phyloP scores from a whole-genome alignment of 53 echinoderm and acorn worm species.

The Astropecten irregularis region DNA sequence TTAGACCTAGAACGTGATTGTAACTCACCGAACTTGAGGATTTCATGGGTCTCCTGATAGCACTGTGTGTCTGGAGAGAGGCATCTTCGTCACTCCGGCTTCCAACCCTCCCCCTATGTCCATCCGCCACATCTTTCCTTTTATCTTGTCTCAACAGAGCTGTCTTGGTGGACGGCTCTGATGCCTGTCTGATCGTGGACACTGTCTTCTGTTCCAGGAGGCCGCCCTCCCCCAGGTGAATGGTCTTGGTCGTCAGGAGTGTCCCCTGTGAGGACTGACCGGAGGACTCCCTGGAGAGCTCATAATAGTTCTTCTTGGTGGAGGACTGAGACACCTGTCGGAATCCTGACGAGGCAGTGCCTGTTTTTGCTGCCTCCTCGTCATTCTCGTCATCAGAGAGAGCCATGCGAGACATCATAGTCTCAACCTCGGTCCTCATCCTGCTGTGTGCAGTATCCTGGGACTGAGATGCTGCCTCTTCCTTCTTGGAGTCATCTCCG shows the following conservation, averaged over 20 bases:
- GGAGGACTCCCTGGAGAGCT: constrained; percentile 28
- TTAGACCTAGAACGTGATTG: too few species aligned
- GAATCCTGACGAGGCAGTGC: not conserved
- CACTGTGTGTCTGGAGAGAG: constrained; percentile 32
- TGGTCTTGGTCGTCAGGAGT: constrained; percentile 61
- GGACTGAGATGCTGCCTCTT: not conserved
- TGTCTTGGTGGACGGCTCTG: constrained; percentile 4
- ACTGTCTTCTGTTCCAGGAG: constrained; percentile 46
- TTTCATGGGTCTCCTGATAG: constrained; percentile 48
- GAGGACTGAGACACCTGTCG: constrained; percentile 51
- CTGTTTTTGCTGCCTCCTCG: not conserved
- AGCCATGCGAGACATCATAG: constrained; percentile 70
- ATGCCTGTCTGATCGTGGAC: constrained; percentile 35
- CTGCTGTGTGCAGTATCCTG: not conserved
- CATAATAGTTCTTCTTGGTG: constrained; percentile 64
- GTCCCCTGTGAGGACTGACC: not conserved
- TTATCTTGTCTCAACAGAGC: constrained; percentile 9
- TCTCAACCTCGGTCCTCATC: constrained; percentile 59
- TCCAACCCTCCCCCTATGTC: not conserved
- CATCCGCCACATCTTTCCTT: constrained; percentile 9
- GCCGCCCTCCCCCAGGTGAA: constrained; percentile 41
- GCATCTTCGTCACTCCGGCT: not conserved
- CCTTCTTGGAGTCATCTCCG: constrained; percentile 1
- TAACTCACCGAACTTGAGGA: constrained; percentile 6
- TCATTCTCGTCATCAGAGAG: constrained; percentile 50